These are phyloP conservation scores for Sipha maydis DNA, from an alignment of 2,888 invertebrate species.

Conservation along the genomic window DNA sequence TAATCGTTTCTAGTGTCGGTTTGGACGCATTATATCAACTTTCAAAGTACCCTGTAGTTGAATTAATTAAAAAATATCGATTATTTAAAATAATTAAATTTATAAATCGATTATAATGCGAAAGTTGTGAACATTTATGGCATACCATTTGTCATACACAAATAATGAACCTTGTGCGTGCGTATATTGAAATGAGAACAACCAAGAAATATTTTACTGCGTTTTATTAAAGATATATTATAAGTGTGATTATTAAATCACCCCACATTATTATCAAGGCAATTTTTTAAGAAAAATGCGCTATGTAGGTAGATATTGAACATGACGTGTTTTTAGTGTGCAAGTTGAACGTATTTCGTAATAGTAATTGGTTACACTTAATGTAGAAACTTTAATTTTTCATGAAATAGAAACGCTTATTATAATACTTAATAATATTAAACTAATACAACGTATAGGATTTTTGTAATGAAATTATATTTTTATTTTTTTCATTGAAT, in stretches of 20 bases:
- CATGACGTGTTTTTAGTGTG: background rate
- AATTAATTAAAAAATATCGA: background rate
- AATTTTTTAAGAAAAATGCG: background rate
- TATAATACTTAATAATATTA: too few relatives aligned
- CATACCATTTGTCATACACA: background rate
- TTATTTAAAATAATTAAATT: too few relatives aligned
- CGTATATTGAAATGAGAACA: background rate
- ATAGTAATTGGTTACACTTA: background rate
- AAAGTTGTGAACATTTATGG: constrained; percentile 1
- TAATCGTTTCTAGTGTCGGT: background rate
- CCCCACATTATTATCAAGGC: background rate
- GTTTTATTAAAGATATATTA: background rate
- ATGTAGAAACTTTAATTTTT: background rate
- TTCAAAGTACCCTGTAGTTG: too few relatives aligned
- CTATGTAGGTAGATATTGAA: background rate
- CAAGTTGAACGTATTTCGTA: background rate
- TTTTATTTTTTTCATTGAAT: too few relatives aligned
- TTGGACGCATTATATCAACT: background rate
- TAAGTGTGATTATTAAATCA: background rate
- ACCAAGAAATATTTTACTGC: background rate
- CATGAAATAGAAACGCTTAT: background rate
- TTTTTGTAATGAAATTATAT: too few relatives aligned
- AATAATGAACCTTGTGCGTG: background rate
- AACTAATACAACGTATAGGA: too few relatives aligned
- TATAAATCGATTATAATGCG: background rate